Conservation (phyloP, 2,888 invertebrate species). For the Melipona beecheii region DNA sequence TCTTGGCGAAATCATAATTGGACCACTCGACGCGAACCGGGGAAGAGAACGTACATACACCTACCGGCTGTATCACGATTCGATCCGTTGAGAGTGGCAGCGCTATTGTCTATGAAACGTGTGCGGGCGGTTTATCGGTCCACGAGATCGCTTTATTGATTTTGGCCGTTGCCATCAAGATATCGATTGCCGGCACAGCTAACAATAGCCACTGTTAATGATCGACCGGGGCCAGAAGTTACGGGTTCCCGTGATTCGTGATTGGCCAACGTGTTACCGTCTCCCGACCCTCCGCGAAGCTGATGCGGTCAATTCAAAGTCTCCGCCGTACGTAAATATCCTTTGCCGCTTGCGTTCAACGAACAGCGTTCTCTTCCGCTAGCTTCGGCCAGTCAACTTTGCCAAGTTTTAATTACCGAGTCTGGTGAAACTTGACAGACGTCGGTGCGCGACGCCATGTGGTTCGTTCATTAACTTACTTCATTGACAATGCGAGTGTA, state of each 20-base stretch:
- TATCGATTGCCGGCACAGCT: conserved; percentile 72
- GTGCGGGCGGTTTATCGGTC: conserved; percentile 54
- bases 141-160: conserved; percentile 74
- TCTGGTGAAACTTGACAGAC: background rate
- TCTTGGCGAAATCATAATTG: conserved; percentile 36
- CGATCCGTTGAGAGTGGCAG: conserved; percentile 52
- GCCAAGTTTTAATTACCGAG: conserved; percentile 17
- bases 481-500: no score
- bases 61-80: conserved; percentile 40
- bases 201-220: conserved; percentile 76
- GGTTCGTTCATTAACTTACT: background rate
- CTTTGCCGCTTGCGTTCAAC: background rate
- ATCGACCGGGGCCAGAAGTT: conserved; percentile 54
- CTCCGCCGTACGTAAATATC: background rate
- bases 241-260: conserved; percentile 27
- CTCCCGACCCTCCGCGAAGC: conserved; percentile 3
- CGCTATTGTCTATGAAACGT: conserved; percentile 59
- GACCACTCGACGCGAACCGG: conserved; percentile 20
- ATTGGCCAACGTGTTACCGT: conserved; percentile 21
- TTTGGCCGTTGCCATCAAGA: conserved; percentile 78
- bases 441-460: background rate
- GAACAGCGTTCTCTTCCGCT: background rate
- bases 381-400: background rate
- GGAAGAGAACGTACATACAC: background rate
- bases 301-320: conserved; percentile 1